A percentile compares a stretch with the other conserved stretches of the same genome.
Conservation (phyloP, 2,113 vertebrate genomes). For the Piprites chloris region DNA sequence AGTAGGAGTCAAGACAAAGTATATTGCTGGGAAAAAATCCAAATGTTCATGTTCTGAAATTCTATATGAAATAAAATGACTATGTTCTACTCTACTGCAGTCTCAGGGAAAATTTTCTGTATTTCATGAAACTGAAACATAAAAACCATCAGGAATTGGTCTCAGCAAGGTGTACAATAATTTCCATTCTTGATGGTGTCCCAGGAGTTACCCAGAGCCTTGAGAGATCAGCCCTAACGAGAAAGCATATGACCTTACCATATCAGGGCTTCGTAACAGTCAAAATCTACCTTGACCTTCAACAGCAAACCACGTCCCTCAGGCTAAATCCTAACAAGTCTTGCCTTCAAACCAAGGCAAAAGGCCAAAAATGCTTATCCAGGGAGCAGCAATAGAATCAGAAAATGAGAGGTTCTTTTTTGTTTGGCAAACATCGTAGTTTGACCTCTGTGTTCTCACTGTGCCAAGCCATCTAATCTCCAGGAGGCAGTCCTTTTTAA, state of each 20-base stretch:
- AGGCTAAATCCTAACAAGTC: conserved; percentile 56
- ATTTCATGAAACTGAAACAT: not conserved
- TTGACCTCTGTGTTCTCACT: conserved; percentile 46
- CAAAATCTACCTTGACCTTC: conserved; percentile 53
- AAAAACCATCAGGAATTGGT: not conserved
- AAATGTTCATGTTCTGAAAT: not conserved
- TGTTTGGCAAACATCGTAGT: conserved; percentile 22
- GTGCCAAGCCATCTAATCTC: conserved; percentile 56
- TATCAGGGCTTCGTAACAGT: conserved; percentile 40
- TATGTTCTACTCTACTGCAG: not conserved
- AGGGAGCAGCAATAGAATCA: conserved; percentile 1
- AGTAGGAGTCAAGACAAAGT: not conserved
- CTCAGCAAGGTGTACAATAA: conserved; percentile 15
- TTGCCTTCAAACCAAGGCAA: conserved; percentile 57
- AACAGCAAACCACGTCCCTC: conserved; percentile 44
- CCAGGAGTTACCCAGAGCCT: not conserved
- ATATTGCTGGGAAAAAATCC: not conserved
- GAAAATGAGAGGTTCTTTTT: conserved; percentile 42
- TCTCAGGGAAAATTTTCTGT: not conserved
- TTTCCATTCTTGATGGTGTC: conserved; percentile 1
- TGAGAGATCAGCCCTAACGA: conserved; percentile 37
- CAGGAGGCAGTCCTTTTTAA: conserved; percentile 45
- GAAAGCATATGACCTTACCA: conserved; percentile 18
- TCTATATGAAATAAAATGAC: not conserved
- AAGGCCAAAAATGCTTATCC: conserved; percentile 60